phyloP scores from a whole-genome alignment of 2,113 vertebrate genomes.

The Syngnathus scovelli region DNA sequence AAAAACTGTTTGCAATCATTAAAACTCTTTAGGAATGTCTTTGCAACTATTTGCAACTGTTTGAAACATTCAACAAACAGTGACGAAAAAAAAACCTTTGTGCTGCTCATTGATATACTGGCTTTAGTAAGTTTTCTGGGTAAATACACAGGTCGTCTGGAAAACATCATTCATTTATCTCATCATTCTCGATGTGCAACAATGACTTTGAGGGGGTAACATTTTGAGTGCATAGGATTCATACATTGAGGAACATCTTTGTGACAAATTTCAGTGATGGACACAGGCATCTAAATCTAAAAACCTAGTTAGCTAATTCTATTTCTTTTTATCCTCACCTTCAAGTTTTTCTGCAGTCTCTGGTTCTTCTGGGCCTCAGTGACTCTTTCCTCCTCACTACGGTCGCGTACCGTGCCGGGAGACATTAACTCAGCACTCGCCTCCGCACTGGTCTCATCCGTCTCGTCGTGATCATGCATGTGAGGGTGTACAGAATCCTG shows the following conservation, averaged over 20 bases:
- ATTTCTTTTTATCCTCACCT: constrained; percentile 67
- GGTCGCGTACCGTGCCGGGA: constrained; percentile 81
- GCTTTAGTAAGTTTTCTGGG: not conserved
- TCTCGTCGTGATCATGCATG: constrained; percentile 85
- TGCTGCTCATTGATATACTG: too few relatives aligned
- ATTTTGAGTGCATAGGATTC: not conserved
- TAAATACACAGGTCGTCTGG: not conserved
- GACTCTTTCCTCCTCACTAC: constrained; percentile 89
- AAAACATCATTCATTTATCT: not conserved
- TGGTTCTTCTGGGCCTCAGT: constrained; percentile 95
- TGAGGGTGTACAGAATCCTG: constrained; percentile 73
- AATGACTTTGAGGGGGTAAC: not conserved
- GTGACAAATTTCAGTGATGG: not conserved
- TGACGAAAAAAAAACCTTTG: too few relatives aligned
- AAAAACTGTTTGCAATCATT: too few relatives aligned
- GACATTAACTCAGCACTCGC: constrained; percentile 86
- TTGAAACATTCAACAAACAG: too few relatives aligned
- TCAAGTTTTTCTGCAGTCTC: constrained; percentile 88
- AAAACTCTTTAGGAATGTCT: too few relatives aligned
- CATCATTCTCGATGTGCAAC: not conserved
- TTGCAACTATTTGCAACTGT: too few relatives aligned
- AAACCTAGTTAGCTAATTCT: not conserved
- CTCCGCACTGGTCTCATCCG: constrained; percentile 89
- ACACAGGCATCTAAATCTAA: not conserved
- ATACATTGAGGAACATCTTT: not conserved